Percentiles rank a stretch among this genome's conserved stretches.
Evolutionary conservation across 2,888 invertebrate genomes (phyloP).

Genomic region (Ganaspis brasiliensis): DNA sequence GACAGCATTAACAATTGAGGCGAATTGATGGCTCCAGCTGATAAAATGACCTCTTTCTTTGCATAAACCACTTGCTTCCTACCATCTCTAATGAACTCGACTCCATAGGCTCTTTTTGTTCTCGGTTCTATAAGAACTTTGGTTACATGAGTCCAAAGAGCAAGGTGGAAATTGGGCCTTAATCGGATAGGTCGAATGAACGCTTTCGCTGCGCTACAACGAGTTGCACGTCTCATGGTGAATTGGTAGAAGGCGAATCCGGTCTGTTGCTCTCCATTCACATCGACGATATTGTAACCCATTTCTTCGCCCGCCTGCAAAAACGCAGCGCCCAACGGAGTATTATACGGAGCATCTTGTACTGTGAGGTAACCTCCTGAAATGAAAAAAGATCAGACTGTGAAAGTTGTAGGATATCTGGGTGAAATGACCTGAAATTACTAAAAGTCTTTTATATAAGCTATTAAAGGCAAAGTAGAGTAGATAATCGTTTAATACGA

Average conservation of each 20-base stretch:
- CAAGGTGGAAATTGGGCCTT: slow-evolving; percentile 90
- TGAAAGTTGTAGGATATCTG: slow-evolving; percentile 27
- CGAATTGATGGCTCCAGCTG: slow-evolving; percentile 94
- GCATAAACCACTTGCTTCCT: slow-evolving; percentile 85
- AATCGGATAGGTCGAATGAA: slow-evolving; percentile 90
- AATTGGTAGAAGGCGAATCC: slow-evolving; percentile 93
- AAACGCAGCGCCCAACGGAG: slow-evolving; percentile 92
- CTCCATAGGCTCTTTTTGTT: slow-evolving; percentile 89
- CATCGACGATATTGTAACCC: slow-evolving; percentile 93
- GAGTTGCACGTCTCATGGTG: slow-evolving; percentile 92
- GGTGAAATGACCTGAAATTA: slow-evolving; percentile 18
- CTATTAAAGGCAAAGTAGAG: background rate
- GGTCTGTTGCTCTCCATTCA: slow-evolving; percentile 93
- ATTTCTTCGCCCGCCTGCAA: slow-evolving; percentile 95
- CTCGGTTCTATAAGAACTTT: slow-evolving; percentile 87
- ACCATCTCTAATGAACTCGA: slow-evolving; percentile 89
- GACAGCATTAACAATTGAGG: slow-evolving; percentile 97
- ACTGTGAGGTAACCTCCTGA: slow-evolving; percentile 89
- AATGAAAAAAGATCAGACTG: slow-evolving; percentile 59
- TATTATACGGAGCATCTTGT: slow-evolving; percentile 90
- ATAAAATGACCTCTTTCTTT: slow-evolving; percentile 90
- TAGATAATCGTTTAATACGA: background rate
- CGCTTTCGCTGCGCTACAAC: slow-evolving; percentile 93
- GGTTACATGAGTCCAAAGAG: slow-evolving; percentile 90
- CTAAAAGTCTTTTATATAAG: background rate